phyloP scores from a whole-genome alignment of 2,113 vertebrate species.

The Tichodroma muraria region DNA sequence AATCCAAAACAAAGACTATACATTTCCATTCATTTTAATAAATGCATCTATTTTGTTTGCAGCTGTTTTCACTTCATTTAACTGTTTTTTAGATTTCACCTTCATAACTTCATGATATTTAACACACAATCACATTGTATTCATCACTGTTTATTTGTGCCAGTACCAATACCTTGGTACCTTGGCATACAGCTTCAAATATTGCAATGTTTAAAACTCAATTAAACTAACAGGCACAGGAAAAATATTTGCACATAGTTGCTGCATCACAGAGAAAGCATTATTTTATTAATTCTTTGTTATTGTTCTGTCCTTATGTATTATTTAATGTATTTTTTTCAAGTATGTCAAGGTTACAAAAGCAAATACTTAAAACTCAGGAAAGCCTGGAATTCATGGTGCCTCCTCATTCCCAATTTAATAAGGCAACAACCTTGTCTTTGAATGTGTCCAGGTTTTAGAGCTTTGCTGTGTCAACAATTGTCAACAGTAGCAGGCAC shows the following conservation, averaged over 20 bases:
- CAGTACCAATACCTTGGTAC: too few relatives aligned
- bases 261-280: neutral
- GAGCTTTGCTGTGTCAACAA: neutral
- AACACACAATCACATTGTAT: neutral
- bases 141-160: neutral
- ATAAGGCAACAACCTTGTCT: neutral
- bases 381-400: neutral
- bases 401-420: neutral
- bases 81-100: slow-evolving; percentile 4
- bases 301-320: neutral
- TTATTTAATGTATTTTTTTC: neutral
- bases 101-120: neutral
- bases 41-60: neutral
- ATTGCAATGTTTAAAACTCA: neutral
- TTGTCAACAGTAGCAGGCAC: neutral
- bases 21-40: neutral
- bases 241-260: neutral
- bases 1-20: neutral
- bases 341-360: neutral
- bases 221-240: neutral
- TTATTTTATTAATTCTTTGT: neutral
- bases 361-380: neutral
- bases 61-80: neutral
- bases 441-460: neutral
- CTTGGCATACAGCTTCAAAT: slow-evolving; percentile 12